Percentiles rank a stretch among this genome's conserved stretches.
Conservation (phyloP, 2,113 vertebrate genomes). For the Nothobranchius kuhntae region DNA sequence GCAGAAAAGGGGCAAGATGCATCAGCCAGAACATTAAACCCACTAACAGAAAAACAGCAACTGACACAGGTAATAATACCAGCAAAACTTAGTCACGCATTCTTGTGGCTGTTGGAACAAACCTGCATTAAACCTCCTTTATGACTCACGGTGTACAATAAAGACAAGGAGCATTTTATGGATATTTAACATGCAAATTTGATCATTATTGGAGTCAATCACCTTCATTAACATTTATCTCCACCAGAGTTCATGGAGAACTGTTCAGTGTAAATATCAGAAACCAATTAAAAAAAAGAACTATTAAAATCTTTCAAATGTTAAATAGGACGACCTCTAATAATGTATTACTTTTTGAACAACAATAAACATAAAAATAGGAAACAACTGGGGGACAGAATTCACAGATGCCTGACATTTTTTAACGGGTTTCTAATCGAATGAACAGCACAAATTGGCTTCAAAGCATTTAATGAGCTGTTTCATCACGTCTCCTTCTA, state of each 20-base stretch:
- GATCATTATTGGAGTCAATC: neutral
- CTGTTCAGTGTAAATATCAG: neutral
- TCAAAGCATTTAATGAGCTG: neutral
- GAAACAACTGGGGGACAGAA: neutral
- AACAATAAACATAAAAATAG: too few relatives aligned
- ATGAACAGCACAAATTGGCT: neutral
- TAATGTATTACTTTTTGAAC: too few relatives aligned
- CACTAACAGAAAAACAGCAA: too few relatives aligned
- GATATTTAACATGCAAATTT: neutral
- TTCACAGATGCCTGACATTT: too few relatives aligned
- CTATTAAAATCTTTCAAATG: too few relatives aligned
- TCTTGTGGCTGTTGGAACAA: neutral
- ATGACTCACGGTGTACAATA: too few relatives aligned
- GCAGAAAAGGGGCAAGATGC: conserved; percentile 12
- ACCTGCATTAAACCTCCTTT: neutral
- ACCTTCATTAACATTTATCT: neutral
- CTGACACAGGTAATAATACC: too few relatives aligned
- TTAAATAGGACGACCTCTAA: too few relatives aligned
- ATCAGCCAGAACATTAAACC: too few relatives aligned
- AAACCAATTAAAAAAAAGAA: neutral
- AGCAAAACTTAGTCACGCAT: too few relatives aligned
- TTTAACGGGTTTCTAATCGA: too few relatives aligned
- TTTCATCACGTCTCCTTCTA: neutral
- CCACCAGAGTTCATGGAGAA: neutral
- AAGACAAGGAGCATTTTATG: neutral